These are phyloP conservation scores for Jaculus jaculus DNA, from an alignment of 2,113 vertebrate genomes.

Conservation along the genomic window DNA sequence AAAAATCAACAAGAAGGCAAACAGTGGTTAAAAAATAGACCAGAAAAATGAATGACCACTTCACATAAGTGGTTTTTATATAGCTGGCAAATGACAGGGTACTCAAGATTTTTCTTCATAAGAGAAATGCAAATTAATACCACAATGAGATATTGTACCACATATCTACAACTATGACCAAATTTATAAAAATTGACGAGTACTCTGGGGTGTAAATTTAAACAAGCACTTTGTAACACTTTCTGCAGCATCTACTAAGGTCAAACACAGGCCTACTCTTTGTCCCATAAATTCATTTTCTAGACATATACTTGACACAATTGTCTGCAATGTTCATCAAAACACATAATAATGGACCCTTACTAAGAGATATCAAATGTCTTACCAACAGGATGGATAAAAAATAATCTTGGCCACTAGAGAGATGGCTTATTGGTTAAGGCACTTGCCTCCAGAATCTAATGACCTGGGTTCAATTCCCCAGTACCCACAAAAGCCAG, in stretches of 20 bases:
- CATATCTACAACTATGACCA: background rate
- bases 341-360: background rate
- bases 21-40: background rate
- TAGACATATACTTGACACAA: background rate
- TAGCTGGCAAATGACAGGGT: background rate
- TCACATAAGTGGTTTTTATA: background rate
- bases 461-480: no score
- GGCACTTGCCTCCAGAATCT: no score
- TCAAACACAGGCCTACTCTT: background rate
- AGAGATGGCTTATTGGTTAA: no score
- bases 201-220: background rate
- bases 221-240: background rate
- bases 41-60: background rate
- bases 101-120: background rate
- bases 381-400: background rate
- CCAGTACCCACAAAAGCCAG: no score
- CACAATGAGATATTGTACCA: background rate
- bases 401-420: background rate
- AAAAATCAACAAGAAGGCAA: no score
- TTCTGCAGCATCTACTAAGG: background rate
- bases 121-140: no score
- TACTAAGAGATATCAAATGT: background rate
- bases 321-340: background rate
- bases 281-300: background rate
- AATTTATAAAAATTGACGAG: background rate